Conservation (phyloP, 2,888 invertebrate species). For the Agonopterix subpropinquella region DNA sequence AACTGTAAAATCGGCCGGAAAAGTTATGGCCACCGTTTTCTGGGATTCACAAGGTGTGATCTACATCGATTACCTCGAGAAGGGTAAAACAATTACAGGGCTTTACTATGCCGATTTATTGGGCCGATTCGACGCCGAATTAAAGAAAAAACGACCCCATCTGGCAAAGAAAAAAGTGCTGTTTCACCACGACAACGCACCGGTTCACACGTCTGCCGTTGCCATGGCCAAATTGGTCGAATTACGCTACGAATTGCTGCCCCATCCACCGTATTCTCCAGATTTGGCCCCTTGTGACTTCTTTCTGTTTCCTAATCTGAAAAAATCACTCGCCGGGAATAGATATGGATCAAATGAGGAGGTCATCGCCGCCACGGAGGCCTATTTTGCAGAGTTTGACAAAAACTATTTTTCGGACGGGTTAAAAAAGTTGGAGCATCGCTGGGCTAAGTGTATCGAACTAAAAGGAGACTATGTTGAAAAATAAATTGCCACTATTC, state of each 20-base stretch:
- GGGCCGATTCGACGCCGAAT: conserved; percentile 15
- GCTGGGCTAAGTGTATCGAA: conserved; percentile 15
- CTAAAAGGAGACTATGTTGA: conserved; percentile 15
- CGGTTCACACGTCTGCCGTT: conserved; percentile 11
- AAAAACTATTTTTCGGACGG: conserved; percentile 18
- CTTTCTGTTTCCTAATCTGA: conserved; percentile 13
- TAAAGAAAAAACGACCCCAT: conserved; percentile 17
- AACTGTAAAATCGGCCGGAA: conserved; percentile 61
- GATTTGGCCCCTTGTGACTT: conserved; percentile 16
- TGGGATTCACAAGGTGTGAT: conserved; percentile 21
- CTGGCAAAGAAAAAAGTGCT: conserved; percentile 22
- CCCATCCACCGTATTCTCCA: conserved; percentile 15
- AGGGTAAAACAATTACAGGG: conserved; percentile 20
- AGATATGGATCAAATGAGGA: conserved; percentile 8
- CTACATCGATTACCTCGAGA: conserved; percentile 18
- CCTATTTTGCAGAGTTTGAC: conserved; percentile 12
- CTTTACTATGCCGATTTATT: conserved; percentile 20
- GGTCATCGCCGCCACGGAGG: conserved; percentile 12
- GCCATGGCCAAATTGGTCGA: conserved; percentile 14
- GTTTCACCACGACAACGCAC: conserved; percentile 18
- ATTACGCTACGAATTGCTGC: conserved; percentile 15
- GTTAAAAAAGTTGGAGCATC: conserved; percentile 15
- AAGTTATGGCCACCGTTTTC: conserved; percentile 21
- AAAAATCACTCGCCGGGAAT: conserved; percentile 5
- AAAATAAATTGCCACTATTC: conserved; percentile 10